A percentile compares a stretch with the other conserved stretches of the same genome.
phyloP scores from a whole-genome alignment of 2,888 invertebrate genomes.

The Tridacna crocea region DNA sequence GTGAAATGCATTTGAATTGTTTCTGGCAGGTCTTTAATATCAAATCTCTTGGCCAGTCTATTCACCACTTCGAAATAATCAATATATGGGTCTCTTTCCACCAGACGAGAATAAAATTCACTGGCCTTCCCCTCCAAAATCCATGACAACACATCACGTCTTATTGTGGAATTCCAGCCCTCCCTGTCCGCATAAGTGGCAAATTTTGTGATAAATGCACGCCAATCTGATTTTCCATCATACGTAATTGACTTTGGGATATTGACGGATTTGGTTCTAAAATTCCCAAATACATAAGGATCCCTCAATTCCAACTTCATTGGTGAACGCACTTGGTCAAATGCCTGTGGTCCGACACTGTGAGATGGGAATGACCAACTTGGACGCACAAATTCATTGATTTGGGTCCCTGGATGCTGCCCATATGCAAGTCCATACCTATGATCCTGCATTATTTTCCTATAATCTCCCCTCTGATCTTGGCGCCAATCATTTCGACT shows the following conservation, averaged over 20 bases:
- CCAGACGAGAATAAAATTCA: neutral
- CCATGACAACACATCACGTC: neutral
- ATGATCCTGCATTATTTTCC: neutral
- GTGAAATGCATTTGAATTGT: neutral
- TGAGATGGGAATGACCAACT: neutral
- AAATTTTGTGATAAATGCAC: no score
- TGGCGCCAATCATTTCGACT: neutral
- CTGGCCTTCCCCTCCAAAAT: neutral
- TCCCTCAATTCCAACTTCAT: no score
- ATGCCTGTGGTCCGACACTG: slow-evolving; percentile 7
- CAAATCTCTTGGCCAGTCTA: neutral
- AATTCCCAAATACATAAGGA: no score
- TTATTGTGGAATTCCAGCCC: no score
- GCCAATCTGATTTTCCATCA: neutral
- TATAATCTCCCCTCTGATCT: neutral
- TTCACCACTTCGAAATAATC: neutral
- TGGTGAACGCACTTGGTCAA: neutral
- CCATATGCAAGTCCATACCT: neutral
- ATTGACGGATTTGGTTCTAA: neutral
- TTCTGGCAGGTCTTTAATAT: neutral
- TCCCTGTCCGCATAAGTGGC: neutral
- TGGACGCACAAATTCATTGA: slow-evolving; percentile 2
- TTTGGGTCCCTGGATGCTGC: slow-evolving; percentile 4
- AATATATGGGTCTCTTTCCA: no score
- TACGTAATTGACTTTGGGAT: neutral